Conservation (phyloP, 2,888 invertebrate genomes). For the Tryphoninae sp. region DNA sequence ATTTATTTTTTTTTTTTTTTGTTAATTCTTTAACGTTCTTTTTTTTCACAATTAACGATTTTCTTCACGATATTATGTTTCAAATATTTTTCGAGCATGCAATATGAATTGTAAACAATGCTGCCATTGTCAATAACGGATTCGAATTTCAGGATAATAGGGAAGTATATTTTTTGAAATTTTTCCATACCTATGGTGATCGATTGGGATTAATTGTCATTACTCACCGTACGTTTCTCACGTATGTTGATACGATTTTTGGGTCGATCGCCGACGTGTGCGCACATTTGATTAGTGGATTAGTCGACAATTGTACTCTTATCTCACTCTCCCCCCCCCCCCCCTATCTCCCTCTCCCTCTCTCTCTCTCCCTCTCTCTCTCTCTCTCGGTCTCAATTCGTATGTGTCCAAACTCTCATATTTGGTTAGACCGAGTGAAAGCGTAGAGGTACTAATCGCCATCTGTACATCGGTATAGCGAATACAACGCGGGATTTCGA, state of each 20-base stretch:
- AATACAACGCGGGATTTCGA: conserved; percentile 49
- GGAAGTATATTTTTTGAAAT: conserved; percentile 3
- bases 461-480: conserved; percentile 12
- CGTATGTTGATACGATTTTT: no score
- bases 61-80: not conserved
- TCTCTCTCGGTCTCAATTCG: not conserved
- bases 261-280: not conserved
- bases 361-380: conserved; percentile 27
- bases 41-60: not conserved
- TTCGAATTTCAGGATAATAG: conserved; percentile 21
- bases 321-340: not conserved
- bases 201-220: no score
- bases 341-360: conserved; percentile 13
- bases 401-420: not conserved
- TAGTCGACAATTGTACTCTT: conserved; percentile 35
- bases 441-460: conserved; percentile 44
- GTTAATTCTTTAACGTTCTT: not conserved
- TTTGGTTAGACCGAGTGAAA: conserved; percentile 44
- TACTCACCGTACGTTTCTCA: no score
- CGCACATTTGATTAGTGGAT: not conserved
- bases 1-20: not conserved
- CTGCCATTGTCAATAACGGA: not conserved
- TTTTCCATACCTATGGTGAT: no score
- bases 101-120: no score
- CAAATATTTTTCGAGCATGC: not conserved